Conservation (phyloP, 2,888 invertebrate species). For the Petrolisthes manimaculis region DNA sequence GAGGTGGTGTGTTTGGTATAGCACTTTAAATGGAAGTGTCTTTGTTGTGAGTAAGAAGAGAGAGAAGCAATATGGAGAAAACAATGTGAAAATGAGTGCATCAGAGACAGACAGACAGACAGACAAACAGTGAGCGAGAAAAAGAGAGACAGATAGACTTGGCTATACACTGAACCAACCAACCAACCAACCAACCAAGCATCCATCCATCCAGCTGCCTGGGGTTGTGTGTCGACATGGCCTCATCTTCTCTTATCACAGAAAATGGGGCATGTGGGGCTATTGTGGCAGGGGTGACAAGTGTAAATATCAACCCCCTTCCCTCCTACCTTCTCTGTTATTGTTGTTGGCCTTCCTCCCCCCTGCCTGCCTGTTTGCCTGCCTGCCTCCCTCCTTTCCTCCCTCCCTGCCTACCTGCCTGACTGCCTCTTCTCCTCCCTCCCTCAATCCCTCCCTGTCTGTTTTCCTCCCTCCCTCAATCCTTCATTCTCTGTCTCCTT, state of each 20-base stretch:
- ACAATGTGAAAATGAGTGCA: not conserved
- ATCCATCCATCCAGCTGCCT: slow-evolving; percentile 1
- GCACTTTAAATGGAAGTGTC: too few species aligned
- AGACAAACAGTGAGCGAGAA: not conserved
- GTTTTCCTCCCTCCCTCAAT: not conserved
- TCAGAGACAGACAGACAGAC: not conserved
- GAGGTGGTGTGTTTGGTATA: too few species aligned
- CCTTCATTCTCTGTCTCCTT: not conserved
- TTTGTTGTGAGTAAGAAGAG: not conserved
- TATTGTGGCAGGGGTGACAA: slow-evolving; percentile 23
- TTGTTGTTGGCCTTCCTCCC: too few species aligned
- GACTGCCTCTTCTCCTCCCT: not conserved
- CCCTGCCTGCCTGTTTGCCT: not conserved
- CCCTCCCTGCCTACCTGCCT: not conserved
- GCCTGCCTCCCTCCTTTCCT: not conserved
- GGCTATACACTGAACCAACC: not conserved
- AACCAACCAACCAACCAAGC: not conserved
- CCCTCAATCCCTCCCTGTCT: too few species aligned
- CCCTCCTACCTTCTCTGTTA: too few species aligned
- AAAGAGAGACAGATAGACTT: slow-evolving; percentile 11
- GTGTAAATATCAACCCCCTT: slow-evolving; percentile 3
- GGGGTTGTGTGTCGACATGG: slow-evolving; percentile 45
- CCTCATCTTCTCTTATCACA: slow-evolving; percentile 42
- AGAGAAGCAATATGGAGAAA: not conserved
- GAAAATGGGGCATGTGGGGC: slow-evolving; percentile 45